Base-by-base conservation (phyloP, 2,888 invertebrate genomes). In the Salticus scenicus region DNA sequence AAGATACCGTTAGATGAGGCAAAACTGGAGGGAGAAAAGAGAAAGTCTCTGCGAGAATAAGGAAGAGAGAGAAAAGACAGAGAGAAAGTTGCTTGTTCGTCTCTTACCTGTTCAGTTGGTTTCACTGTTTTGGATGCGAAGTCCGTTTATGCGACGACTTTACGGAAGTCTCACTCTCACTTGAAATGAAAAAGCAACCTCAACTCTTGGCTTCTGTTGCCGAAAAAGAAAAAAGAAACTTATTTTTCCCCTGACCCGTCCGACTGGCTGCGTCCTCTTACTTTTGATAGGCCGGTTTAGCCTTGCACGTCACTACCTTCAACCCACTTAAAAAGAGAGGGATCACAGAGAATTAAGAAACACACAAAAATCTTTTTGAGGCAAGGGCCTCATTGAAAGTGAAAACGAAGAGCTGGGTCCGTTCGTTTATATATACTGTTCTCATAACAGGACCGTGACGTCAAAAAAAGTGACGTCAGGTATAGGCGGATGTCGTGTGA, bases 201-300 rank as follows among this genome's bases (percentile, higher is more conserved):
- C 83, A 66, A 83, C 76, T 51, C 76, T 51, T 47, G 77, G 77
- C 77, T 69, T 73, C 67, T 42, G 83, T 76, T 77, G 77, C 83
- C 72, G 77, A 73, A 57, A 57, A 67, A 77, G 77, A 73, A 83
- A 67, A 41, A 71, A 28, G 33, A 57, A 57, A 20, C 24, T 57
- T 24, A 24, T 57, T 57, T 57, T 57, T 24, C 57, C 42, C 76
- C 51, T 84, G 83, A 84, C 83, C 77, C 66, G 83, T 77, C 77
- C 67, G 83, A 84, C 83, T 72, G 83, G 83, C 77, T 81, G 74
- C 31, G 41, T 57, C 67, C 69, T 72, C 77, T 77, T 73, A 66
- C 77, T 73, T 84, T 57, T 72, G 83, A 84, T 84, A 77, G 83
- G 83, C 77, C 83, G 83, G 83, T 84, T 84, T 67, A 41, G 77